These are phyloP conservation scores for Gobius niger DNA, from an alignment of 2,113 vertebrate species.

Conservation along the genomic window DNA sequence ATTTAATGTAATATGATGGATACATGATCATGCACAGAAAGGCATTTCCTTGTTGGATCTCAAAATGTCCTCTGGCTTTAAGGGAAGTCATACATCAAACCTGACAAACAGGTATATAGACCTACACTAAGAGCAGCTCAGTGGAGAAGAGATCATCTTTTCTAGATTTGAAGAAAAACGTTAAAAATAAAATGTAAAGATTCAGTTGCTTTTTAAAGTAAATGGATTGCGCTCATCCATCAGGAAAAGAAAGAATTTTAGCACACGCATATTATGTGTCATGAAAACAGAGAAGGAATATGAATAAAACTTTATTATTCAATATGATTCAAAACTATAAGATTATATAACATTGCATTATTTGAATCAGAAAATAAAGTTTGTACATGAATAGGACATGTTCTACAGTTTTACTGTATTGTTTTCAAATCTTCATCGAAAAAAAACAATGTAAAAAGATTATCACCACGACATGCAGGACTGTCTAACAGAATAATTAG, in stretches of 20 bases:
- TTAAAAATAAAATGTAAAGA: not conserved
- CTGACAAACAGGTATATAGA: not conserved
- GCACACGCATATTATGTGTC: not conserved
- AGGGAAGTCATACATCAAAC: not conserved
- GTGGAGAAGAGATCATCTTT: not conserved
- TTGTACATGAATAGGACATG: conserved; percentile 34
- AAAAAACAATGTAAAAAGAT: too few relatives aligned
- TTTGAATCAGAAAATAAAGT: conserved; percentile 22
- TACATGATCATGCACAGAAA: too few relatives aligned
- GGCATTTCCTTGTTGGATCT: too few relatives aligned
- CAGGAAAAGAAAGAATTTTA: not conserved
- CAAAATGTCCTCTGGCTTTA: not conserved
- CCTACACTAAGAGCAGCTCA: not conserved
- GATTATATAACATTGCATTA: not conserved
- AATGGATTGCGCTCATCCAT: not conserved
- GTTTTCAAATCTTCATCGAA: too few relatives aligned
- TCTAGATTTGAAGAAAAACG: not conserved
- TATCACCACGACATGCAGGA: too few relatives aligned
- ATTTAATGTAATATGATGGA: too few relatives aligned
- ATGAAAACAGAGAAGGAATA: not conserved
- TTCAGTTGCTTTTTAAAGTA: not conserved
- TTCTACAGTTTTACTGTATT: not conserved
- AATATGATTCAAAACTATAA: not conserved
- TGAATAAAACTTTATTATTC: not conserved
- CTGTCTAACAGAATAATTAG: too few relatives aligned